Base-by-base conservation (phyloP, 1,140 invertebrate genomes). In the Listronotus bonariensis region DNA sequence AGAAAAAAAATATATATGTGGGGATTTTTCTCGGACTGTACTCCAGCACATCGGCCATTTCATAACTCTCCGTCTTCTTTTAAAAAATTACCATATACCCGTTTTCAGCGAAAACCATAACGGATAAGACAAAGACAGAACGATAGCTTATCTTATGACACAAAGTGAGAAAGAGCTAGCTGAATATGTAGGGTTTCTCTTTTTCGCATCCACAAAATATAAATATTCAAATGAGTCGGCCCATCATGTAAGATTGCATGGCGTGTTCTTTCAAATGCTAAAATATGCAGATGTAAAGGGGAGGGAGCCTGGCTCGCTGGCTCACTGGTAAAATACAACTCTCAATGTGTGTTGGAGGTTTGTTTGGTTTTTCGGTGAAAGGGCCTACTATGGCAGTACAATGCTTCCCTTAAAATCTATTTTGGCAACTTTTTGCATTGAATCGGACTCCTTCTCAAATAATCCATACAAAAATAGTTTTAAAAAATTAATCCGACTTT, bases 201-300 rank as follows among this genome's bases (percentile, higher is more conserved):
- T 54, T 68, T 67, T 60, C 58, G 52, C 40, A 40, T 46, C 65
- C 63, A 43, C 63, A 65, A 36, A 68, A 68, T 68, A 65, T 68
- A 68, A 67, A 70, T 69, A 72, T 72, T 68, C 63, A 68, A 63
- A 67, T 59, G 54, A 61, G 62, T 66, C 54, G 46, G 57, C 56
- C 65, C 70, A 69, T 53, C 60, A 65, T 45, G 52, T 67, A 67
- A 68, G 68, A 70, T 70, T 68, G 70, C 68, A 71, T 60, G 64
- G 72, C 68, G 46, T 9, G 62, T 65, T 65, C 71, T 75, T 71
- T 72, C 51, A 68, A 53, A 75, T 75, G 74, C 58, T 73, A 74
- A 75, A 75, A 74, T 74, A 75, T 74, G 74, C 68, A 75, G 70
- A 75, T 75, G 57, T 68, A 65, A 68, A 71, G 69, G 68, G 65